Percentiles rank a stretch among this genome's conserved stretches.
These are phyloP conservation scores for Siniperca undulata DNA, from an alignment of 2,797 vertebrate genomes.

Conservation along the genomic window DNA sequence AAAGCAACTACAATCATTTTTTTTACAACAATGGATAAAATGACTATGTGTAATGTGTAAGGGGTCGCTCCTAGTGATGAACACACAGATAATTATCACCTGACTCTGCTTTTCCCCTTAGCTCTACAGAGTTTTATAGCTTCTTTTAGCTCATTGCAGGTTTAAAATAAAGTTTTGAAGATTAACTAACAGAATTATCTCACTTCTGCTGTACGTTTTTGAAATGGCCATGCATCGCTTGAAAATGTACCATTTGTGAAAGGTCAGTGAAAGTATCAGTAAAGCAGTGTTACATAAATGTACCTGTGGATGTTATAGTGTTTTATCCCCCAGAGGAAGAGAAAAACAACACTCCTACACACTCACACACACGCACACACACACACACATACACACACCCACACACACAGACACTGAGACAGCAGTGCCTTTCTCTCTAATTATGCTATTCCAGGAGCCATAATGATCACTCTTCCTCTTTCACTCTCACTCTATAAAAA, in stretches of 20 bases:
- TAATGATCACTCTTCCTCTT: constrained; percentile 75
- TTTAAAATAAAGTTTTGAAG: too few species aligned
- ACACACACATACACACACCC: constrained; percentile 36
- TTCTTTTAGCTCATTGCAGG: not conserved
- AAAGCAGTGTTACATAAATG: constrained; percentile 43
- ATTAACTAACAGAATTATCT: too few species aligned
- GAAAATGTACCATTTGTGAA: not conserved
- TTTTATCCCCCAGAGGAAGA: constrained; percentile 46
- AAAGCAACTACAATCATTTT: too few species aligned
- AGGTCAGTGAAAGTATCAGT: not conserved
- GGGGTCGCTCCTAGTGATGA: too few species aligned
- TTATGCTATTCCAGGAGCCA: constrained; percentile 79
- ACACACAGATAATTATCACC: too few species aligned
- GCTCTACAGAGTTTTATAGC: not conserved
- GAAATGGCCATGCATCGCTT: not conserved
- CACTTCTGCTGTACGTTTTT: not conserved
- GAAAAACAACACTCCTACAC: constrained; percentile 53
- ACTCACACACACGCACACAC: constrained; percentile 46
- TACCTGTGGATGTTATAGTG: constrained; percentile 41
- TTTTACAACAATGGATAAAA: too few species aligned
- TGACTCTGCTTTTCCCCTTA: too few species aligned
- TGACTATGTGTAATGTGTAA: too few species aligned
- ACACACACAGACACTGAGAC: constrained; percentile 41
- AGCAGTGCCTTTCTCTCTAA: constrained; percentile 70
- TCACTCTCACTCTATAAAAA: constrained; percentile 76